phyloP scores from a whole-genome alignment of 2,797 vertebrate genomes.

The Podarcis siculus region DNA sequence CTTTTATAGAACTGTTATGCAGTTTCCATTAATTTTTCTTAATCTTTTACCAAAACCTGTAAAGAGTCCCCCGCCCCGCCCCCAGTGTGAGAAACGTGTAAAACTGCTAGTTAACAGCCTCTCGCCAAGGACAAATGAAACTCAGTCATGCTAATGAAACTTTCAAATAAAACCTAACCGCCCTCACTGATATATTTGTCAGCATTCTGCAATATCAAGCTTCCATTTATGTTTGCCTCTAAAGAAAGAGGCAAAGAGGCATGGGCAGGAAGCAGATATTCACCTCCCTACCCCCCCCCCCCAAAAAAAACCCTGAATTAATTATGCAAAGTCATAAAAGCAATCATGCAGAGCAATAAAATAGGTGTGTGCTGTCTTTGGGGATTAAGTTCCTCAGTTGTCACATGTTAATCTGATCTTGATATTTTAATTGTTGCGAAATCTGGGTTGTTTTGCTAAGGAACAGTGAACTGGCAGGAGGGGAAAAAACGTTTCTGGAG shows the following conservation, averaged over 20 bases:
- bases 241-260: neutral
- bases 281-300: neutral
- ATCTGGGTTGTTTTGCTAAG: neutral
- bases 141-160: conserved; percentile 6
- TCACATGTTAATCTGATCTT: conserved; percentile 10
- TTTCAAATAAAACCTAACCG: conserved; percentile 56
- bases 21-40: conserved; percentile 60
- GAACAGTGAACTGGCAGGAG: neutral
- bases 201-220: conserved; percentile 43
- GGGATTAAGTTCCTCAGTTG: neutral
- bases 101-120: conserved; percentile 52
- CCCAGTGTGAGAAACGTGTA: conserved; percentile 47
- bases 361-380: neutral
- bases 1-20: conserved; percentile 64
- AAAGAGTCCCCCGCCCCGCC: conserved; percentile 27
- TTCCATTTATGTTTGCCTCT: neutral
- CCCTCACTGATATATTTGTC: conserved; percentile 37
- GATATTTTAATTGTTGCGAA: conserved; percentile 2
- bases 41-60: conserved; percentile 56
- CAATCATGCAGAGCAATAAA: conserved; percentile 1
- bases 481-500: neutral
- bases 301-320: neutral
- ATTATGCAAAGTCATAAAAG: conserved; percentile 10
- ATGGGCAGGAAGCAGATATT: neutral
- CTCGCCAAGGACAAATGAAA: conserved; percentile 46